phyloP scores from a whole-genome alignment of 1,140 invertebrate species.

The Parapsyche elsis region DNA sequence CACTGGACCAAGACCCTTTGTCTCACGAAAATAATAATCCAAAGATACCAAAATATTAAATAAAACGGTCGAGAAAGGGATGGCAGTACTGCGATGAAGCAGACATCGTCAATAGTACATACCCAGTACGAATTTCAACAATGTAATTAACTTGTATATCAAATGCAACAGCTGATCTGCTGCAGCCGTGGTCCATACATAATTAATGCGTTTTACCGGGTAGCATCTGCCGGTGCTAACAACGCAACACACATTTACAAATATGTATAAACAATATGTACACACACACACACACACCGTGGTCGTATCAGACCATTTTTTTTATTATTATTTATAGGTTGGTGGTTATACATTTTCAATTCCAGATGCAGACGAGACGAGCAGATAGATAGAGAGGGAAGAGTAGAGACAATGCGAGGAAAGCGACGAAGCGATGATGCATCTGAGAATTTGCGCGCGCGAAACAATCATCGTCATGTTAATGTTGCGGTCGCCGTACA shows the following conservation, averaged over 20 bases:
- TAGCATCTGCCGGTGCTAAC: slow-evolving; percentile 10
- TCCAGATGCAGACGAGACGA: too few species aligned
- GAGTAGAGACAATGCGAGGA: too few species aligned
- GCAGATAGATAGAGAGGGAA: too few species aligned
- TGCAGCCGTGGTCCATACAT: slow-evolving; percentile 32
- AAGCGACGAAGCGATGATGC: background rate
- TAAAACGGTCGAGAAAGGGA: too few species aligned
- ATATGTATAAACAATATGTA: background rate
- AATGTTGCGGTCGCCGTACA: slow-evolving; percentile 6
- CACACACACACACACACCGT: background rate
- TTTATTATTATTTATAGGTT: too few species aligned
- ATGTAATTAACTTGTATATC: background rate
- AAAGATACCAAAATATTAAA: too few species aligned
- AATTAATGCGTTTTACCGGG: slow-evolving; percentile 31
- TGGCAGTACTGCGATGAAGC: background rate
- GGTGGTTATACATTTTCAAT: too few species aligned
- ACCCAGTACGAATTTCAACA: background rate
- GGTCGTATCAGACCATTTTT: background rate
- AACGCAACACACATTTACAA: background rate
- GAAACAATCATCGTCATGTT: slow-evolving; percentile 16
- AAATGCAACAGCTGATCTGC: slow-evolving; percentile 30
- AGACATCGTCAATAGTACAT: background rate
- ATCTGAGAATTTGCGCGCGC: background rate
- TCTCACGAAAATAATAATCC: background rate
- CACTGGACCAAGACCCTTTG: slow-evolving; percentile 25